Conservation (phyloP, 2,888 invertebrate species). For the Andrena marginata region DNA sequence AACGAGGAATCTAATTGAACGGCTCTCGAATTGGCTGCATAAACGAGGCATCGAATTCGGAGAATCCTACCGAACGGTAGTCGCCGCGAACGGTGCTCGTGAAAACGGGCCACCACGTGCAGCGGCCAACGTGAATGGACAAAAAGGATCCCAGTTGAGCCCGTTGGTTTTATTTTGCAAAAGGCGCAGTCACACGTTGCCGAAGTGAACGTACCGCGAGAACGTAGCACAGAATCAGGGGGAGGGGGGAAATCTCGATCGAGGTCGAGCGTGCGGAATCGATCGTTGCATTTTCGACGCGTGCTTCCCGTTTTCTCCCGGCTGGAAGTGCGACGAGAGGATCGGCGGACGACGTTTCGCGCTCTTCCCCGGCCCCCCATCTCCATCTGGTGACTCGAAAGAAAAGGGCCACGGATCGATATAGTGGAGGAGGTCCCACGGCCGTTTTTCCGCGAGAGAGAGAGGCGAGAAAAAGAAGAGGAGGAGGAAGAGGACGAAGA, state of each 20-base stretch:
- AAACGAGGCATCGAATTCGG: not conserved
- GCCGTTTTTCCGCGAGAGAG: constrained; percentile 5
- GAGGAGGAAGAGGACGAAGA: no score
- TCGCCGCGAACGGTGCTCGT: no score
- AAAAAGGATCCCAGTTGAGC: constrained; percentile 10
- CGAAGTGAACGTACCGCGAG: constrained; percentile 22
- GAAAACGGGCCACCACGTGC: not conserved
- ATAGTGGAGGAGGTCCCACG: not conserved
- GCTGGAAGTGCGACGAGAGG: not conserved
- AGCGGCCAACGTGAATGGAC: not conserved
- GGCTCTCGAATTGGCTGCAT: no score
- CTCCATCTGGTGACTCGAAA: not conserved
- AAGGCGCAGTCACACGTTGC: constrained; percentile 57
- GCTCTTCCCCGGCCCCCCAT: not conserved
- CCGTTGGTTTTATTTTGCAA: constrained; percentile 7
- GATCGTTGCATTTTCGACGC: constrained; percentile 50
- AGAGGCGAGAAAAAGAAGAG: no score
- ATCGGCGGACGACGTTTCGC: not conserved
- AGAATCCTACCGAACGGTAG: no score
- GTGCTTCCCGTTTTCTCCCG: not conserved
- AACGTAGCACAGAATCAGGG: constrained; percentile 60
- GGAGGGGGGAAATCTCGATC: constrained; percentile 47
- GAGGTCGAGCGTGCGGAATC: constrained; percentile 54
- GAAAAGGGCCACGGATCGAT: not conserved
- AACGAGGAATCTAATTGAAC: no score